Evolutionary conservation across 2,113 vertebrate genomes (phyloP), one percentile per base, ranked within the genome.

Genomic region (Panthera tigris): DNA sequence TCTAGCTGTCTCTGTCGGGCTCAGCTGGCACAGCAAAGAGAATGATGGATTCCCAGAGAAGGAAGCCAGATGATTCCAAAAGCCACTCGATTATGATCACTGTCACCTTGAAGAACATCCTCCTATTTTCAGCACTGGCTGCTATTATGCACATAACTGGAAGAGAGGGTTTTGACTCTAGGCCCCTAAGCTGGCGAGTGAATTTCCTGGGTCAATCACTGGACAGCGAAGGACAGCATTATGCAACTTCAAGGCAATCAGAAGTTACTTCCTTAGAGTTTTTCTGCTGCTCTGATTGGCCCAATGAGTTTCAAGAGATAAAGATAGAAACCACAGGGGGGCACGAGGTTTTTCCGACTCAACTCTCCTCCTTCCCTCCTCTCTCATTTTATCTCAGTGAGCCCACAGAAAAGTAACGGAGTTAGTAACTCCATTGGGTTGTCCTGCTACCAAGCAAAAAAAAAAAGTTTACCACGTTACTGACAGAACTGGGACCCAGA

Each of bases 121-220:
- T 23, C 25, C 21, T 41, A 10, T 4, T 39, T 78, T 79, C 27
- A 90, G 23, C 16, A 33, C 12, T 39, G 63, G 29, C 52, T 36
- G 3, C 1, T 4, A n/a, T n/a, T 21, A 10, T 27, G 15, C 13
- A 19, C 19, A 5, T 10, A 45, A 45, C 0, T 82, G 15, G 3
- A 55, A 65, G 66, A 66, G 4, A 13, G 15, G 27, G 4, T 27
- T 27, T 27, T 16, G 66, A 6, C 48, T 1, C 23, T 11, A 52
- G 9, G 39, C 10, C 29, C 33, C 45, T 9, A 65, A 50, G n/a
- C 7, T n/a, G 41, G 1, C 19, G 15, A 85, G 13, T 29, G 39
- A 63, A 18, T 16, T 25, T 69, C 14, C 21, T 33, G 18, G 2
- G 21, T 63, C 81, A 83, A 61, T 61, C 23, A 71, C 33, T n/a